Percentiles rank a stretch among this genome's conserved stretches.
phyloP scores from a whole-genome alignment of 2,113 vertebrate species.

The Siphamia tubifer region DNA sequence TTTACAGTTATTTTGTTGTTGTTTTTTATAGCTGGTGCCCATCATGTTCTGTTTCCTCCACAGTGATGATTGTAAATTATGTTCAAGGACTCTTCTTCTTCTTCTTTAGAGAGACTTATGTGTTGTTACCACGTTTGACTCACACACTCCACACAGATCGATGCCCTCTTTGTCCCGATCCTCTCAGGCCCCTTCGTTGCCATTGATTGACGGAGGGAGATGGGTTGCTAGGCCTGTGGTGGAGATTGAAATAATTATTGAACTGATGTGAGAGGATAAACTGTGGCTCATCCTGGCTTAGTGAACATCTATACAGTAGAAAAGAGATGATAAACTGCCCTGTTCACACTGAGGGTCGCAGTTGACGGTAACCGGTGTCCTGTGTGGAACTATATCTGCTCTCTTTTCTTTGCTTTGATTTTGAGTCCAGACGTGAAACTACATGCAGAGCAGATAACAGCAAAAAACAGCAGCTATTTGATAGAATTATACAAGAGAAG shows the following conservation, averaged over 20 bases:
- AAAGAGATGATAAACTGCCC: neutral
- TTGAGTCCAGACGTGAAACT: neutral
- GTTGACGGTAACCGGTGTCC: neutral
- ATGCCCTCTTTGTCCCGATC: conserved; percentile 86
- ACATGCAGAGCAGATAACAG: too few species aligned
- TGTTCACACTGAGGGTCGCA: neutral
- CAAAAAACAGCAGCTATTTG: too few species aligned
- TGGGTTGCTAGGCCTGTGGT: conserved; percentile 79
- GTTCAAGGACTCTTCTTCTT: conserved; percentile 25
- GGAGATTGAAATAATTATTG: conserved; percentile 83
- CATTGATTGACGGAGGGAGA: conserved; percentile 86
- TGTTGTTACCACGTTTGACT: conserved; percentile 80
- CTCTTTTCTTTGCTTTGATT: neutral
- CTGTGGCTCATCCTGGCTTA: conserved; percentile 34
- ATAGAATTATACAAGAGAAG: too few species aligned
- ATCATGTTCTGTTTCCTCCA: neutral
- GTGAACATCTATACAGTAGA: conserved; percentile 12
- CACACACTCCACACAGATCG: conserved; percentile 85
- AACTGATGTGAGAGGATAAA: conserved; percentile 63
- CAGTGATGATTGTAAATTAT: neutral
- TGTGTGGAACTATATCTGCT: neutral
- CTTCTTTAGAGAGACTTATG: conserved; percentile 28
- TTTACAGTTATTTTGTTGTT: too few species aligned
- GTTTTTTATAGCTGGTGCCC: neutral
- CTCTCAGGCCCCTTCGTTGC: conserved; percentile 83